These are phyloP conservation scores for Entomobrya proxima DNA, from an alignment of 2,888 invertebrate species.

Conservation along the genomic window DNA sequence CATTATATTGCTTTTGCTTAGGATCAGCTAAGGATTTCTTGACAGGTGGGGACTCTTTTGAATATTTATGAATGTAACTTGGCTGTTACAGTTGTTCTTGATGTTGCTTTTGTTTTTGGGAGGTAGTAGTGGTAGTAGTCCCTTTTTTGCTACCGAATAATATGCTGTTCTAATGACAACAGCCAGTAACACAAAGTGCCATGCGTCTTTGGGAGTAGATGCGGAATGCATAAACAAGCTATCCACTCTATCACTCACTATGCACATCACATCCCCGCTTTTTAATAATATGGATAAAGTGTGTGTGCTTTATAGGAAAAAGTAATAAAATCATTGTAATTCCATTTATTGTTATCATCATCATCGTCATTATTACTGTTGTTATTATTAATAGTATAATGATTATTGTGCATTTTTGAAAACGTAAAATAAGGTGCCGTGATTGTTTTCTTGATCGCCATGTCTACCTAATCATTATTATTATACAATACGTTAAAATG, in stretches of 20 bases:
- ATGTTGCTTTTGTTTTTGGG: background rate
- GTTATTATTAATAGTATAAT: slow-evolving; percentile 4
- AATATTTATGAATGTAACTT: slow-evolving; percentile 22
- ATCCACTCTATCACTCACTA: too few species aligned
- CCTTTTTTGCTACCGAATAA: background rate
- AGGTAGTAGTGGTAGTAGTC: background rate
- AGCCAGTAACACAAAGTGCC: too few species aligned
- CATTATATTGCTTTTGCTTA: background rate
- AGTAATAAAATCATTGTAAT: slow-evolving; percentile 30
- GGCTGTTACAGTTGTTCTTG: background rate
- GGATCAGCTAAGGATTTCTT: background rate
- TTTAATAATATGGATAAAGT: background rate
- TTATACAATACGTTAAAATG: background rate
- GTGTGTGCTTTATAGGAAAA: background rate
- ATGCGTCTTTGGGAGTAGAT: too few species aligned
- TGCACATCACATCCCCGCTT: too few species aligned
- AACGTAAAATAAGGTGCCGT: slow-evolving; percentile 12
- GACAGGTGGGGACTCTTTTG: slow-evolving; percentile 34
- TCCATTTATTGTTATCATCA: background rate
- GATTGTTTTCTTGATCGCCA: slow-evolving; percentile 24
- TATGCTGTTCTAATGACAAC: too few species aligned
- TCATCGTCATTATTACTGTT: background rate
- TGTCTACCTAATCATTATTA: background rate
- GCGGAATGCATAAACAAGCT: too few species aligned
- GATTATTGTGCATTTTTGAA: background rate